Evolutionary conservation across 2,113 vertebrate genomes (phyloP), one percentile per base, ranked within the genome.

Genomic region (Micronycteris hirsuta): DNA sequence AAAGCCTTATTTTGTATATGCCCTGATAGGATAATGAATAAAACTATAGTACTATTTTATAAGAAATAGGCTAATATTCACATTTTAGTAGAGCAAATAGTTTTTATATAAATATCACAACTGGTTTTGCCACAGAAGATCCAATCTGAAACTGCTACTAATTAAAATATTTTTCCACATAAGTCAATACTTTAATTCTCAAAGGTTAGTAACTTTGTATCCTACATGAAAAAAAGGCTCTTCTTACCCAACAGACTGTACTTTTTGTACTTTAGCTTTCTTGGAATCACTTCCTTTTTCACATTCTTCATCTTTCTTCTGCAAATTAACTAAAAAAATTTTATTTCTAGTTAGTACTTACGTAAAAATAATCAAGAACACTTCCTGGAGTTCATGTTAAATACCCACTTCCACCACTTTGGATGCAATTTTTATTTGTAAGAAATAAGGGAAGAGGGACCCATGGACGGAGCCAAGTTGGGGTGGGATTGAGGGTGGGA

Each of bases 241-340:
- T 36, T 15, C 41, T 96, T 96, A 97, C 97, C 97, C 78, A 63
- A 84, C 28, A 63, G 68, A 77, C n/a, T 96, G 96, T 28, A 95
- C 86, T 96, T 97, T 96, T 24, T 96, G 94, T 31, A 93, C 77
- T 90, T 97, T 96, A 24, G 83, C 26, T 80, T 97, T 97, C 91
- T 94, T 96, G 45, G 91, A 68, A 3, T 83, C 52, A 41, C 54
- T 93, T 90, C 67, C 85, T 95, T 97, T 96, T 65, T 91, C 91
- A 86, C 9, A 52, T 3, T 92, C 92, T 97, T 97, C 90, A 17
- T 33, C 86, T 95, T 97, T 93, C 95, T 97, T 96, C 54, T 95
- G 82, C 49, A 94, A 89, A 71, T 58, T 89, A 78, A 70, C 97
- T 97, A 74, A 88, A 96, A 96, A 92, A 93, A 5, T 95, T 88